Evolutionary conservation across 64 coral and sea anemone species (phyloP).

Genomic region (Acropora yongei): DNA sequence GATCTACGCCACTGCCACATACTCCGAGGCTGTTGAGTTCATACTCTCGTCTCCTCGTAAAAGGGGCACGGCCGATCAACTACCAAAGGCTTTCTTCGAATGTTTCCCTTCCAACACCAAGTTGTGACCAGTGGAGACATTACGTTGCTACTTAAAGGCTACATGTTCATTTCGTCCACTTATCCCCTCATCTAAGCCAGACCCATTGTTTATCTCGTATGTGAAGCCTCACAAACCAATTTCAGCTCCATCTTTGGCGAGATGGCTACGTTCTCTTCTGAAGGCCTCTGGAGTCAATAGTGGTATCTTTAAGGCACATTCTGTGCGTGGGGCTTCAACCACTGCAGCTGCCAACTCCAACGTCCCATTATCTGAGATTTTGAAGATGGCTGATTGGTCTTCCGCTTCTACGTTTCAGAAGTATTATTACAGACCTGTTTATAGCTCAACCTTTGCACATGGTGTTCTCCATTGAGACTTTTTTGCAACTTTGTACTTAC

Average conservation of each 20-base stretch:
- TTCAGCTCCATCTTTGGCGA: background rate
- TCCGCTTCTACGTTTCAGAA: too few species aligned
- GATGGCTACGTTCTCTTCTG: slow-evolving; percentile 34
- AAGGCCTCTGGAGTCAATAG: slow-evolving; percentile 1
- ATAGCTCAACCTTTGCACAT: too few species aligned
- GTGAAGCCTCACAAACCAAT: slow-evolving; percentile 43
- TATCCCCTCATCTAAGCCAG: background rate
- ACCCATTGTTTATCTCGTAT: slow-evolving; percentile 36
- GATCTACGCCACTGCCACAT: too few species aligned
- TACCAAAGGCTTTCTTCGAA: slow-evolving; percentile 13
- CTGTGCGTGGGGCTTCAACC: too few species aligned
- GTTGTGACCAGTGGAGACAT: background rate
- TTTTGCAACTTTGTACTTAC: background rate
- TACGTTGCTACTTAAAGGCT: background rate
- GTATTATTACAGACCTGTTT: too few species aligned
- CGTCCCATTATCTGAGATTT: too few species aligned
- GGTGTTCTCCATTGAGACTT: too few species aligned
- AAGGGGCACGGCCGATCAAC: slow-evolving; percentile 6
- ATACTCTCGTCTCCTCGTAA: too few species aligned
- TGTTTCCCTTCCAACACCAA: background rate
- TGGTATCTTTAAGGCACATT: background rate
- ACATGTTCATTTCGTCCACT: background rate
- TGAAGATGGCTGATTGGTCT: too few species aligned
- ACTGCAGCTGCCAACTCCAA: too few species aligned
- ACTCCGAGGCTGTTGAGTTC: too few species aligned